phyloP scores from a whole-genome alignment of 2,113 vertebrate genomes.

The Merops nubicus region DNA sequence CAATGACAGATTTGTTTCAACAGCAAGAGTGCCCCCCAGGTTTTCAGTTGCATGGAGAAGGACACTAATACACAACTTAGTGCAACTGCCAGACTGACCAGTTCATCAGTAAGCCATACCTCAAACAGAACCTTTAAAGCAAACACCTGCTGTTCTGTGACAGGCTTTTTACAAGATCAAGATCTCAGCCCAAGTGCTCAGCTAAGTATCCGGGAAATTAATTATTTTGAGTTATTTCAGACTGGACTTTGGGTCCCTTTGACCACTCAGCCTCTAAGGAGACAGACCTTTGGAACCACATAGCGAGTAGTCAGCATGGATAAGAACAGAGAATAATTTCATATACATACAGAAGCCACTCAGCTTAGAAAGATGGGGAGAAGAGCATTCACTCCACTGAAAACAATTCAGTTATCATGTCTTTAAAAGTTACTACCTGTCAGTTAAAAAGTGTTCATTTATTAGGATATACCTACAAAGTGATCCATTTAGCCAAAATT shows the following conservation, averaged over 20 bases:
- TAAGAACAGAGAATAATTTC: not conserved
- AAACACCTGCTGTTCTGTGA: not conserved
- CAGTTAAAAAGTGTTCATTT: not conserved
- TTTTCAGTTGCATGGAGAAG: not conserved
- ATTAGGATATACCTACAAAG: not conserved
- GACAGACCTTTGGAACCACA: not conserved
- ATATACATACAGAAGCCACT: not conserved
- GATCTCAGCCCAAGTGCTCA: not conserved
- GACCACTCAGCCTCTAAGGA: not conserved
- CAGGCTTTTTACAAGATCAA: not conserved
- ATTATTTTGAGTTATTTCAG: not conserved
- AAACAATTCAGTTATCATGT: not conserved
- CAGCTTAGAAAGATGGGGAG: not conserved
- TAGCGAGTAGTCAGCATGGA: not conserved
- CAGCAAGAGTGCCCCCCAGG: not conserved
- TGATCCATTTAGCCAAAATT: not conserved
- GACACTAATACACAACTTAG: not conserved
- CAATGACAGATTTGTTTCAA: not conserved
- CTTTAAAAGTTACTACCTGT: not conserved
- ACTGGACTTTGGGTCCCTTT: not conserved
- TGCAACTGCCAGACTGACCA: not conserved
- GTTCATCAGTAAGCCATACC: not conserved
- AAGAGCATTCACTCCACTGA: not conserved
- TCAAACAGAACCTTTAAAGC: not conserved
- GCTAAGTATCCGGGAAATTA: not conserved